Conservation (phyloP, 2,888 invertebrate genomes). For the Trisateles emortualis region DNA sequence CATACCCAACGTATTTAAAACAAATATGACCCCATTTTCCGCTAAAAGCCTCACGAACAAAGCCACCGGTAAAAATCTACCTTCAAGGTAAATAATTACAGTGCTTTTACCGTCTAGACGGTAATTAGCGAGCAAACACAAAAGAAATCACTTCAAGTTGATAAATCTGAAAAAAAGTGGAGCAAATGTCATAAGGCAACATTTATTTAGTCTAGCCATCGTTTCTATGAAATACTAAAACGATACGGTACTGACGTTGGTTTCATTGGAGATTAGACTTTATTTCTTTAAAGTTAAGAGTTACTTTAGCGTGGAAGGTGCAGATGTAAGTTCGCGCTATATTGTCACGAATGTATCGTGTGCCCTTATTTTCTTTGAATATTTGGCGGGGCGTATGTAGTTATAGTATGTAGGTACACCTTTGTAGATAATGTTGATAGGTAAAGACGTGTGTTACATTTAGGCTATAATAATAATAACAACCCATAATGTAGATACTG, state of each 20-base stretch:
- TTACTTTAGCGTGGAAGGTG: slow-evolving; percentile 29
- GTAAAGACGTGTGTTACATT: background rate
- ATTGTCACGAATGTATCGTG: slow-evolving; percentile 77
- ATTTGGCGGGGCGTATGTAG: slow-evolving; percentile 30
- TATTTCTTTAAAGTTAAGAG: slow-evolving; percentile 42
- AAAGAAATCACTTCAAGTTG: slow-evolving; percentile 36
- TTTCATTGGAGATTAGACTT: slow-evolving; percentile 45
- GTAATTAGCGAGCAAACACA: slow-evolving; percentile 23
- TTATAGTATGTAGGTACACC: slow-evolving; percentile 1
- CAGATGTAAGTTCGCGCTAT: slow-evolving; percentile 63
- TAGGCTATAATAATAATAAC: too few species aligned
- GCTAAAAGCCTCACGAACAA: background rate
- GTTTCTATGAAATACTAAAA: slow-evolving; percentile 56
- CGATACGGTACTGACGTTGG: slow-evolving; percentile 45
- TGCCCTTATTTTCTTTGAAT: slow-evolving; percentile 71
- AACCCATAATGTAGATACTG: too few species aligned
- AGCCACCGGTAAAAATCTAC: background rate
- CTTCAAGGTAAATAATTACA: slow-evolving; percentile 1
- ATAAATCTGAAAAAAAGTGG: slow-evolving; percentile 50
- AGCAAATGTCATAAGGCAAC: slow-evolving; percentile 57
- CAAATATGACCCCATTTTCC: background rate
- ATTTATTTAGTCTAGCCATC: slow-evolving; percentile 68
- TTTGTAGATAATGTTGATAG: background rate
- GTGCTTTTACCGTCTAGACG: slow-evolving; percentile 36
- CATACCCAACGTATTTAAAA: too few species aligned